phyloP scores from a whole-genome alignment of 2,113 vertebrate genomes.

The Gallinago media region DNA sequence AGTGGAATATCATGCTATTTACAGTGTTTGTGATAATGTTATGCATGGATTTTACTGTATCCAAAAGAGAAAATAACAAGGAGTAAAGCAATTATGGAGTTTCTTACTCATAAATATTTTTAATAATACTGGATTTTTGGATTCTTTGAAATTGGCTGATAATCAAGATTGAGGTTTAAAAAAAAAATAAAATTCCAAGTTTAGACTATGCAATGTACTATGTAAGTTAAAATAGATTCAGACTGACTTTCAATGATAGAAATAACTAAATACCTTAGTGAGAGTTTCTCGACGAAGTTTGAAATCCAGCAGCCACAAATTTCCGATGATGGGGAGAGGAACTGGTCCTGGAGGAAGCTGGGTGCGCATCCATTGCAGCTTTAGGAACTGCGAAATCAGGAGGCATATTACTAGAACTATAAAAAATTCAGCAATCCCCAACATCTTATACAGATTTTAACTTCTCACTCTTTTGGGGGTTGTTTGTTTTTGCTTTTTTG shows the following conservation, averaged over 20 bases:
- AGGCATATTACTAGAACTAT: background rate
- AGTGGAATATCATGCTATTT: background rate
- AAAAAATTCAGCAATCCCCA: background rate
- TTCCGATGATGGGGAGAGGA: slow-evolving; percentile 67
- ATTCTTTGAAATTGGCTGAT: background rate
- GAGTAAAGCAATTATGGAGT: background rate
- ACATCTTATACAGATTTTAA: background rate
- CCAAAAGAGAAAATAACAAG: background rate
- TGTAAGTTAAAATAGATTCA: background rate
- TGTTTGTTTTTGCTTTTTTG: too few relatives aligned
- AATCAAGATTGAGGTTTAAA: background rate
- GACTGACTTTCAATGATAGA: background rate
- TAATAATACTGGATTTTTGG: background rate
- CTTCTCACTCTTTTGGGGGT: background rate
- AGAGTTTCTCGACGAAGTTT: slow-evolving; percentile 59
- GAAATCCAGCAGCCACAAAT: slow-evolving; percentile 70
- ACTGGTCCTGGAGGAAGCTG: slow-evolving; percentile 65
- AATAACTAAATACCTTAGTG: slow-evolving; percentile 51
- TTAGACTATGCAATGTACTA: background rate
- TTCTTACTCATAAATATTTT: background rate
- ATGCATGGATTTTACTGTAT: background rate
- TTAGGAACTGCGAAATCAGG: slow-evolving; percentile 39
- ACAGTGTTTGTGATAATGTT: background rate
- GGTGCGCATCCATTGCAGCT: slow-evolving; percentile 26
- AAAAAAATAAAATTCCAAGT: background rate